A percentile compares a stretch with the other conserved stretches of the same genome.
Evolutionary conservation across 2,797 vertebrate species (phyloP).

Genomic region (Galago senegalensis): DNA sequence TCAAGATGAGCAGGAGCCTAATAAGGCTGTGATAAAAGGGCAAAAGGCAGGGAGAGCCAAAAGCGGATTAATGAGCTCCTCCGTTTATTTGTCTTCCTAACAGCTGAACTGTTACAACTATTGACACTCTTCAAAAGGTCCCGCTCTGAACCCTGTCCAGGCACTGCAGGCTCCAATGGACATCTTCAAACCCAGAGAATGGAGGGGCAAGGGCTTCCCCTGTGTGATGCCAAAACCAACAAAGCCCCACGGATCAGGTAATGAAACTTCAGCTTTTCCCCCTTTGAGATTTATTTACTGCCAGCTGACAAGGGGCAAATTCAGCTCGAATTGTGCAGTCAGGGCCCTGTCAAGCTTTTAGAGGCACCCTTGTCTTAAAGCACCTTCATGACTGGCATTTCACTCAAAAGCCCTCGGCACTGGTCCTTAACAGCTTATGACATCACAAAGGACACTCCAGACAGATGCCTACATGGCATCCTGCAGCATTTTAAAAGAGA

Average conservation of each 20-base stretch:
- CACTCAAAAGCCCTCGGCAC: slow-evolving; percentile 91
- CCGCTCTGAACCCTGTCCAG: slow-evolving; percentile 88
- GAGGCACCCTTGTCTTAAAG: slow-evolving; percentile 92
- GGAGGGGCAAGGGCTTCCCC: slow-evolving; percentile 89
- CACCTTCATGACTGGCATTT: slow-evolving; percentile 93
- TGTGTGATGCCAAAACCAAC: slow-evolving; percentile 91
- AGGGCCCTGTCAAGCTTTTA: slow-evolving; percentile 92
- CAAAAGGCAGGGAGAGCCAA: slow-evolving; percentile 93
- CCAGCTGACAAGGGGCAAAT: slow-evolving; percentile 93
- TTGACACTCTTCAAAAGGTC: slow-evolving; percentile 92
- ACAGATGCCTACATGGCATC: slow-evolving; percentile 94
- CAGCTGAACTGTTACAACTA: slow-evolving; percentile 94
- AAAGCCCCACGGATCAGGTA: slow-evolving; percentile 92
- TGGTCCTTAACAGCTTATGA: slow-evolving; percentile 93
- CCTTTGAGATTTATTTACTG: slow-evolving; percentile 92
- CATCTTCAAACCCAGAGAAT: slow-evolving; percentile 90
- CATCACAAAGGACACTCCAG: slow-evolving; percentile 95
- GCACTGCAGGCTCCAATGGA: slow-evolving; percentile 91
- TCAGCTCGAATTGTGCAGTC: slow-evolving; percentile 92
- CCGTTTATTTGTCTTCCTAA: slow-evolving; percentile 93
- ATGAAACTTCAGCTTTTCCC: slow-evolving; percentile 91
- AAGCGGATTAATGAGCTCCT: slow-evolving; percentile 94
- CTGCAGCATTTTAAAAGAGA: slow-evolving; percentile 95
- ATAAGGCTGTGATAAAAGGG: slow-evolving; percentile 94
- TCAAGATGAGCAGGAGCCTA: slow-evolving; percentile 94